Evolutionary conservation across 2,888 invertebrate species (phyloP).

Genomic region (Teleiodes luculella): DNA sequence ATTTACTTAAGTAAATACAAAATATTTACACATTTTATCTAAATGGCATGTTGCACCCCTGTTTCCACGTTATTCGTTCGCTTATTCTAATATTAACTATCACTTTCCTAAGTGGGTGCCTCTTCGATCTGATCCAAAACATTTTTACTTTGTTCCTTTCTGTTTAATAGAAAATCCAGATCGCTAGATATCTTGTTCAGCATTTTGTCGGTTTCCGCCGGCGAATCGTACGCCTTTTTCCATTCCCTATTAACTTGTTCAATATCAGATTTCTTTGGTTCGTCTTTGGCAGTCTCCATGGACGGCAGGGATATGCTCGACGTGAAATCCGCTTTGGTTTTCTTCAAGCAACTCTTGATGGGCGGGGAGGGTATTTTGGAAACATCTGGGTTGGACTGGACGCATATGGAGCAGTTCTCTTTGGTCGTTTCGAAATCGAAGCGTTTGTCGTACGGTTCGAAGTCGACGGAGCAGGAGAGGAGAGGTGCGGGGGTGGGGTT

Average conservation of each 20-base stretch:
- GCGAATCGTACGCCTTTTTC: slow-evolving; percentile 58
- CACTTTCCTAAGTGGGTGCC: slow-evolving; percentile 54
- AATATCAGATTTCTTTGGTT: slow-evolving; percentile 50
- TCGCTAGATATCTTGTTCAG: slow-evolving; percentile 89
- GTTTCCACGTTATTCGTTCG: slow-evolving; percentile 48
- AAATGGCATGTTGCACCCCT: slow-evolving; percentile 55
- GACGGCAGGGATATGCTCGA: slow-evolving; percentile 62
- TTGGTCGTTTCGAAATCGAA: slow-evolving; percentile 55
- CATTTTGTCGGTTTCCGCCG: slow-evolving; percentile 79
- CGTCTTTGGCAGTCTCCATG: slow-evolving; percentile 48
- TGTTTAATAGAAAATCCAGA: slow-evolving; percentile 88
- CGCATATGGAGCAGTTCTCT: slow-evolving; percentile 63
- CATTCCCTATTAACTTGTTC: slow-evolving; percentile 62
- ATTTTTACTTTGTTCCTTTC: slow-evolving; percentile 59
- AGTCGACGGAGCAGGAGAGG: slow-evolving; percentile 56
- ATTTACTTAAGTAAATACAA: not conserved
- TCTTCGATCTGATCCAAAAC: slow-evolving; percentile 57
- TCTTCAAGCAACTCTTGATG: slow-evolving; percentile 70
- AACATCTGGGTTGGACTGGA: slow-evolving; percentile 62
- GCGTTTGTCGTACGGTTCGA: slow-evolving; percentile 54
- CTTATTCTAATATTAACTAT: not conserved
- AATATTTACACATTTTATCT: slow-evolving; percentile 31
- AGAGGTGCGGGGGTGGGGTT: slow-evolving; percentile 39
- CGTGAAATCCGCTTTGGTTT: slow-evolving; percentile 46
- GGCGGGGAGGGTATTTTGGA: slow-evolving; percentile 60